phyloP scores from a whole-genome alignment of 2,888 invertebrate species.

The Caenorhabditis uteleia region DNA sequence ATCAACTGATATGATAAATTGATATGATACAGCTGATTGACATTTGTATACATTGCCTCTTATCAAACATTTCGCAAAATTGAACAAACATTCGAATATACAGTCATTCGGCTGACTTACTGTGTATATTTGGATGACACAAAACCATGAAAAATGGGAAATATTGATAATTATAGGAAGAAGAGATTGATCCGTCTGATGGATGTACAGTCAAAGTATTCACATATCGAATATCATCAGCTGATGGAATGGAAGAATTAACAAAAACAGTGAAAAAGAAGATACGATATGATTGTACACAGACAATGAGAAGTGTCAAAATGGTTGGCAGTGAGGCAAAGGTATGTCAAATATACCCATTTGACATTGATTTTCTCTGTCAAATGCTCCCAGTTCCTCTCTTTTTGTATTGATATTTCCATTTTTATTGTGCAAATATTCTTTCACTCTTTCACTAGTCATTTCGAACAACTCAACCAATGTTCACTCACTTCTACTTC shows the following conservation, averaged over 20 bases:
- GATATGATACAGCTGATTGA: too few relatives aligned
- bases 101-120: too few relatives aligned
- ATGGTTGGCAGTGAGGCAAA: slow-evolving; percentile 45
- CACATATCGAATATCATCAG: slow-evolving; percentile 57
- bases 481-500: too few relatives aligned
- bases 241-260: slow-evolving; percentile 60
- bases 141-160: not conserved
- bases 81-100: too few relatives aligned
- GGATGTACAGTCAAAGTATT: slow-evolving; percentile 61
- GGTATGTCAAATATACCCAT: slow-evolving; percentile 6
- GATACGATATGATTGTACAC: slow-evolving; percentile 44
- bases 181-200: slow-evolving; percentile 65
- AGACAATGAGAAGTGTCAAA: slow-evolving; percentile 32
- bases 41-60: too few relatives aligned
- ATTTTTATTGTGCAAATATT: too few relatives aligned
- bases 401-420: not conserved
- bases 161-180: slow-evolving; percentile 45
- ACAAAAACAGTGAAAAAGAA: slow-evolving; percentile 60
- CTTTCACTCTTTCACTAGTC: too few relatives aligned
- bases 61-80: too few relatives aligned
- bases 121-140: too few relatives aligned
- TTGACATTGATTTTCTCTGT: not conserved
- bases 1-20: too few relatives aligned
- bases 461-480: too few relatives aligned
- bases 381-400: not conserved